Percentiles rank a stretch among this genome's conserved stretches.
These are phyloP conservation scores for Iselma pallidipennis DNA, from an alignment of 2,888 invertebrate genomes.

Conservation along the genomic window DNA sequence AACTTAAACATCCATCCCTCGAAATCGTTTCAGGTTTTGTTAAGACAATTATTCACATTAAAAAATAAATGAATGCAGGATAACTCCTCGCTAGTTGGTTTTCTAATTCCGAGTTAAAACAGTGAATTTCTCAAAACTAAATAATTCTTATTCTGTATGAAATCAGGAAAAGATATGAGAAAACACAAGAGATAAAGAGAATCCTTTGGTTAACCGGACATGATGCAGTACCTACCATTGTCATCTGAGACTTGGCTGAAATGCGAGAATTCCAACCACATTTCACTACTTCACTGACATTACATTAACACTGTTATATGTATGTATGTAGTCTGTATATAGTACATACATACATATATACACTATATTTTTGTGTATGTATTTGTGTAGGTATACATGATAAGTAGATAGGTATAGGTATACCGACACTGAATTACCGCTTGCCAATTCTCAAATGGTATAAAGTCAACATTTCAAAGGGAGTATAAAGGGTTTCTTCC, in stretches of 20 bases:
- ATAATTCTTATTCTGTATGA: too few species aligned
- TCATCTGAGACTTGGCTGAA: constrained; percentile 36
- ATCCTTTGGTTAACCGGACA: constrained; percentile 17
- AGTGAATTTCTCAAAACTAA: too few species aligned
- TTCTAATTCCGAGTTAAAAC: too few species aligned
- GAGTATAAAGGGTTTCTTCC: neutral
- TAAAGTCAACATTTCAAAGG: neutral
- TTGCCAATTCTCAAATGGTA: constrained; percentile 28
- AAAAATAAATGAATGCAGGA: too few species aligned
- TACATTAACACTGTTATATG: constrained; percentile 34
- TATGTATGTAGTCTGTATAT: neutral
- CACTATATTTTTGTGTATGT: too few species aligned
- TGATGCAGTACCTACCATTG: constrained; percentile 28
- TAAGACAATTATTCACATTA: too few species aligned
- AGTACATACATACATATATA: neutral
- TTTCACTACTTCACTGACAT: constrained; percentile 38
- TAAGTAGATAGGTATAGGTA: too few species aligned
- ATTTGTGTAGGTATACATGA: too few species aligned
- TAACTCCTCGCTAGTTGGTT: neutral
- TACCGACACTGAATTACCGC: constrained; percentile 20
- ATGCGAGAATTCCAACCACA: constrained; percentile 34
- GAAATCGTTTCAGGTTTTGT: too few species aligned
- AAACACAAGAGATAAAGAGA: neutral
- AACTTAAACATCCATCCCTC: too few species aligned
- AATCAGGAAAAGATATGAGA: too few species aligned